Evolutionary conservation across 2,113 vertebrate genomes (phyloP), one percentile per base, ranked within the genome.

Genomic region (Lethenteron camtschaticum): DNA sequence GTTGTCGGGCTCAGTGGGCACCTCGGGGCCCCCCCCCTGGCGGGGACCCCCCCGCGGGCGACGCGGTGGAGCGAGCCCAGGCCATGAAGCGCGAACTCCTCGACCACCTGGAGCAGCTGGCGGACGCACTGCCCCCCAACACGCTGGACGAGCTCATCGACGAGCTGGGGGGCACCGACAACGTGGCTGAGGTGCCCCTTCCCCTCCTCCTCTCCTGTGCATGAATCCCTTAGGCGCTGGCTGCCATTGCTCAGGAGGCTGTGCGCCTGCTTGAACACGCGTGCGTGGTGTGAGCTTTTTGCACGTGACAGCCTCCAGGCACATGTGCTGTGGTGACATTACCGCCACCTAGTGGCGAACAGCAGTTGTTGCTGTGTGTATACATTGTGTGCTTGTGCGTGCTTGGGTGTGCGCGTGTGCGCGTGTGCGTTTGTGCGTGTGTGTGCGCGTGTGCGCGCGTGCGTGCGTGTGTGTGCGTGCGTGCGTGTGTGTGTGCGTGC

Each of bases 121-220:
- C 90, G 3, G 86, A 88, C 76, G 79, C 86, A 72, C 83, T 99
- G 9, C 94, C 94, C 41, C 92, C 94, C 58, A 99, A 99, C 74
- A 97, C 92, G 1, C 78, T 99, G 72, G 94, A 97, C 70, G 89
- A 97, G 74, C 86, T 97, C 12, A 99, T 99, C 14, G 92, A 99
- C 71, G 91, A 95, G 12, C 84, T 99, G 70, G 94, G 94, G 57
- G 92, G 94, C 41, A 90, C 94, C 1, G 94, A 99, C 71, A 97
- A 89, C 0, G 94, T 99, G 9, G 94, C 94, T 2, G 94, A 99
- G 89, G 94, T 96, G 41, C 41, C 41, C 41, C 41, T 41, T 41
- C 78, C 73, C 12, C 8, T 2, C 41, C 41, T 41, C 41, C 41
- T 41, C 41, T 41, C 41, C 41, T 41, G 41, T 41, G 41, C 41